These are phyloP conservation scores for Podotricha telesiphe DNA, from an alignment of 2,888 invertebrate genomes.

Conservation along the genomic window DNA sequence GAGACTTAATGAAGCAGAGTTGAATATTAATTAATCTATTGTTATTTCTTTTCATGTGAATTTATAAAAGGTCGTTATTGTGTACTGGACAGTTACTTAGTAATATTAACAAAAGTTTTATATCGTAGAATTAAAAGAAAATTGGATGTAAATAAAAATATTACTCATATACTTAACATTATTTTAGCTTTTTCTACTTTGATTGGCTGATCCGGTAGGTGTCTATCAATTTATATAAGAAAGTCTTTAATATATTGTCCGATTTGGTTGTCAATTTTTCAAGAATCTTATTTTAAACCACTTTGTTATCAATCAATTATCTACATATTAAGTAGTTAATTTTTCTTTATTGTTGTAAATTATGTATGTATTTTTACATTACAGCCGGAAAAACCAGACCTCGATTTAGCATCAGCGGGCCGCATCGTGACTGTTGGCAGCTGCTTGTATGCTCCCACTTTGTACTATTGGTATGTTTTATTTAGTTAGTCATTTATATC, in stretches of 20 bases:
- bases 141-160: too few species aligned
- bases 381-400: conserved; percentile 67
- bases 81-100: background rate
- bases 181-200: too few species aligned
- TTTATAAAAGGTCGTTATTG: background rate
- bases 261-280: too few species aligned
- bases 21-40: background rate
- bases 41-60: background rate
- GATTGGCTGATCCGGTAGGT: too few species aligned
- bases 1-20: background rate
- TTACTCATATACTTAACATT: too few species aligned
- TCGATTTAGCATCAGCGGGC: conserved; percentile 58
- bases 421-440: conserved; percentile 67
- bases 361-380: conserved; percentile 3
- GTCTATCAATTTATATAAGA: too few species aligned
- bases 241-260: too few species aligned
- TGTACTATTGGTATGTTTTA: conserved; percentile 66
- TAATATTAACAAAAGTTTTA: background rate
- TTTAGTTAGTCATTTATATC: conserved; percentile 26
- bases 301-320: too few species aligned
- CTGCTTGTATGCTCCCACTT: conserved; percentile 65
- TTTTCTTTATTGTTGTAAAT: background rate
- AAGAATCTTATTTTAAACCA: too few species aligned
- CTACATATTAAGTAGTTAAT: background rate
- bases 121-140: too few species aligned